A percentile compares a stretch with the other conserved stretches of the same genome.
Conservation (phyloP, 1,140 invertebrate species). For the Cepaea nemoralis region DNA sequence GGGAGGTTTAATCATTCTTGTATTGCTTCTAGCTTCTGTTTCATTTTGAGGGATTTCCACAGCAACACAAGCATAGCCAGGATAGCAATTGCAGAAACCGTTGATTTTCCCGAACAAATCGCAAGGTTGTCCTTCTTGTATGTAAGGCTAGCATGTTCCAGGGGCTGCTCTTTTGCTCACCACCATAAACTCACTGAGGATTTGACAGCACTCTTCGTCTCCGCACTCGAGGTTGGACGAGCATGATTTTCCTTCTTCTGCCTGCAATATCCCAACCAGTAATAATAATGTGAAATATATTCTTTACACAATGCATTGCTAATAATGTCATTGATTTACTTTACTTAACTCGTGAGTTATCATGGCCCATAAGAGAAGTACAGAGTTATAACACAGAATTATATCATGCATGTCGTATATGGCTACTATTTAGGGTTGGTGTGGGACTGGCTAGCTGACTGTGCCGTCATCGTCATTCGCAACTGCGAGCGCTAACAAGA, state of each 20-base stretch:
- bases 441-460: too few species aligned
- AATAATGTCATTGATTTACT: too few species aligned
- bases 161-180: neutral
- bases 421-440: too few species aligned
- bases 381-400: too few species aligned
- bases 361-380: too few species aligned
- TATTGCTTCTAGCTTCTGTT: neutral
- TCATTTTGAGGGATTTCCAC: neutral
- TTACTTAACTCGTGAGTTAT: too few species aligned
- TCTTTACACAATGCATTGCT: too few species aligned
- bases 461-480: too few species aligned
- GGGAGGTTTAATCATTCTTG: neutral
- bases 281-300: too few species aligned
- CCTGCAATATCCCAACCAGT: too few species aligned
- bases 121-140: neutral
- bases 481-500: too few species aligned
- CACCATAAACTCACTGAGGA: slow-evolving; percentile 14
- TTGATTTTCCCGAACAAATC: neutral
- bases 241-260: neutral
- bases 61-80: neutral
- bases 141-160: neutral
- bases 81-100: neutral
- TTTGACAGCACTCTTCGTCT: slow-evolving; percentile 4
- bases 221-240: neutral
- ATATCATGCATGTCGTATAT: too few species aligned